These are phyloP conservation scores for Oreohelix idahoensis DNA, from an alignment of 1,140 invertebrate species.

Conservation along the genomic window DNA sequence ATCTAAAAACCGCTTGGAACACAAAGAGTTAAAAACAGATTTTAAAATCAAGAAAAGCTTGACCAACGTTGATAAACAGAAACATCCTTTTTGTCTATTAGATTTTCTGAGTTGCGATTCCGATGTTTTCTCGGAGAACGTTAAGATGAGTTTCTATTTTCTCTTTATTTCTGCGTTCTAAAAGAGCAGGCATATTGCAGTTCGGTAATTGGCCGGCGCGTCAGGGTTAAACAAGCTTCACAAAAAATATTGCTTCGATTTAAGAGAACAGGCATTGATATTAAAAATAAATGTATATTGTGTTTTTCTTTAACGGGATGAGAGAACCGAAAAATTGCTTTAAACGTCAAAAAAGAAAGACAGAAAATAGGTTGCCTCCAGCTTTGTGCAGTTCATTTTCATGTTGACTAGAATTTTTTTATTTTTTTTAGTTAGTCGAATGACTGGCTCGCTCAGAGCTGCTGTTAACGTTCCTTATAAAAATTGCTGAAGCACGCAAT, in stretches of 20 bases:
- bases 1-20: neutral
- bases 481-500: too few relatives aligned
- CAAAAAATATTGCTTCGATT: neutral
- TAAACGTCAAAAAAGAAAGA: neutral
- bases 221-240: neutral
- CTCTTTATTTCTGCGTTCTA: too few relatives aligned
- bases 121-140: neutral
- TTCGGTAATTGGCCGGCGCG: neutral
- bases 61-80: neutral
- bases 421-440: too few relatives aligned
- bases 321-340: neutral
- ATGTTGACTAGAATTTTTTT: neutral
- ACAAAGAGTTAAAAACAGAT: too few relatives aligned
- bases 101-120: neutral
- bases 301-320: neutral
- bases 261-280: neutral
- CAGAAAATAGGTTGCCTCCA: neutral
- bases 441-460: too few relatives aligned
- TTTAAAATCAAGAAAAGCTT: neutral
- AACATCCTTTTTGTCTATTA: neutral
- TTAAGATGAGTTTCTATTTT: neutral
- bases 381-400: neutral
- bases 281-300: constrained; percentile 3
- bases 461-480: too few relatives aligned
- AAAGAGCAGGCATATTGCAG: neutral